phyloP scores from a whole-genome alignment of 2,888 invertebrate genomes.

The Lepetodrilus schrolli region DNA sequence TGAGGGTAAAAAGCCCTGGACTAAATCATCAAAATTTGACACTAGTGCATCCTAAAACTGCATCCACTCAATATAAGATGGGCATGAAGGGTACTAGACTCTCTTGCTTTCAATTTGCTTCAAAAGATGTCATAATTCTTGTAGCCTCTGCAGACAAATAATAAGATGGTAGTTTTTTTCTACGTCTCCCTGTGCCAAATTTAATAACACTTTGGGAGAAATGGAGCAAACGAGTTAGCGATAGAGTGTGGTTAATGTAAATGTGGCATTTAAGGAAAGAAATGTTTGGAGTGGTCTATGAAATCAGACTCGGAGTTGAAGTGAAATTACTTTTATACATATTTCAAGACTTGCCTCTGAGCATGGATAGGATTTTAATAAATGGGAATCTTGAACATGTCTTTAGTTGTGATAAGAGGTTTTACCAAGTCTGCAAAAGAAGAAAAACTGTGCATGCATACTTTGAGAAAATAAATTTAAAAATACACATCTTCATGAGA shows the following conservation, averaged over 20 bases:
- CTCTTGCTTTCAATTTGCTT: background rate
- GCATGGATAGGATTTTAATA: too few species aligned
- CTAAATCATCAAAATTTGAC: background rate
- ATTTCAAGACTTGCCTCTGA: too few species aligned
- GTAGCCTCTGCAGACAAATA: background rate
- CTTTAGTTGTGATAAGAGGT: too few species aligned
- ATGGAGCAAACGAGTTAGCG: background rate
- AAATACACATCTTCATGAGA: too few species aligned
- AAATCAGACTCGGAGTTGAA: too few species aligned
- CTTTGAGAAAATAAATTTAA: too few species aligned
- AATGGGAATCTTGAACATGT: too few species aligned
- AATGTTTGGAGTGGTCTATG: background rate
- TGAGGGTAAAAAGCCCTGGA: slow-evolving; percentile 9
- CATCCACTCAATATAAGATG: background rate
- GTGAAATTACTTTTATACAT: too few species aligned
- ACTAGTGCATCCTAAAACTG: background rate
- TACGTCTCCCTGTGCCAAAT: background rate
- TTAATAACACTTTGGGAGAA: background rate
- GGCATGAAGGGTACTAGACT: background rate
- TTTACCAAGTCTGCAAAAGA: too few species aligned
- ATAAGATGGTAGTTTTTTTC: background rate
- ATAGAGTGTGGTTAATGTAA: background rate
- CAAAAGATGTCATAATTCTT: background rate
- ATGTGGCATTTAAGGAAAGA: background rate
- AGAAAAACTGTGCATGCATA: too few species aligned